Evolutionary conservation across 2,113 vertebrate species (phyloP).

Genomic region (Pungitius pungitius): DNA sequence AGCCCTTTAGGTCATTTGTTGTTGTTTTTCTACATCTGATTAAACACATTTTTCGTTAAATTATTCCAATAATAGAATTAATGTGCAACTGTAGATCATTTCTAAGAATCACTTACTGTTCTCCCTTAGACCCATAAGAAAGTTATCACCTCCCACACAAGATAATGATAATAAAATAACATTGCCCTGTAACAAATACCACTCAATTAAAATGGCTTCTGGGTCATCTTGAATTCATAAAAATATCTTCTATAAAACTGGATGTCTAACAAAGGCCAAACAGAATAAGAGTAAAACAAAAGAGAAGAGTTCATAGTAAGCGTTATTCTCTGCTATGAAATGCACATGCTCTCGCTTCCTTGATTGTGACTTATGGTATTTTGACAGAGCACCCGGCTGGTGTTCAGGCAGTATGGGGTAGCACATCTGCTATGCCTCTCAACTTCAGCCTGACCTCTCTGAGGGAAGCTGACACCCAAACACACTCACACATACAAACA

Average conservation of each 20-base stretch:
- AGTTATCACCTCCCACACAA: not conserved
- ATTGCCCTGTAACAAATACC: constrained; percentile 22
- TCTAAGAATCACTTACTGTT: not conserved
- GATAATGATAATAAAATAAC: constrained; percentile 3
- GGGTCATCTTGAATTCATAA: not conserved
- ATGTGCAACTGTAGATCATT: not conserved
- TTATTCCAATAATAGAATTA: not conserved
- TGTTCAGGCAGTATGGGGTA: constrained; percentile 38
- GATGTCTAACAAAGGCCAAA: not conserved
- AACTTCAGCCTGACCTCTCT: constrained; percentile 65
- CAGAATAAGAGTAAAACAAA: not conserved
- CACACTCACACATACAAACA: constrained; percentile 36
- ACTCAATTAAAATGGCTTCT: not conserved
- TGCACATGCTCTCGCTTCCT: constrained; percentile 24
- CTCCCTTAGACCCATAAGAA: constrained; percentile 3
- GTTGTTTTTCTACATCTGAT: not conserved
- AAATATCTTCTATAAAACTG: not conserved
- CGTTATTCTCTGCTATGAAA: constrained; percentile 13
- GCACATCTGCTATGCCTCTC: constrained; percentile 61
- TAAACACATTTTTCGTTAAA: not conserved
- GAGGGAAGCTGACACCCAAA: constrained; percentile 45
- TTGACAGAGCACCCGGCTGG: constrained; percentile 65
- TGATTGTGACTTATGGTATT: constrained; percentile 52
- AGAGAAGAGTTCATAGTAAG: not conserved
- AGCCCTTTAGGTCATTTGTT: not conserved